Percentiles rank a stretch among this genome's conserved stretches.
Evolutionary conservation across 2,797 vertebrate species (phyloP).

Genomic region (Microctenopoma stevenorrisi): DNA sequence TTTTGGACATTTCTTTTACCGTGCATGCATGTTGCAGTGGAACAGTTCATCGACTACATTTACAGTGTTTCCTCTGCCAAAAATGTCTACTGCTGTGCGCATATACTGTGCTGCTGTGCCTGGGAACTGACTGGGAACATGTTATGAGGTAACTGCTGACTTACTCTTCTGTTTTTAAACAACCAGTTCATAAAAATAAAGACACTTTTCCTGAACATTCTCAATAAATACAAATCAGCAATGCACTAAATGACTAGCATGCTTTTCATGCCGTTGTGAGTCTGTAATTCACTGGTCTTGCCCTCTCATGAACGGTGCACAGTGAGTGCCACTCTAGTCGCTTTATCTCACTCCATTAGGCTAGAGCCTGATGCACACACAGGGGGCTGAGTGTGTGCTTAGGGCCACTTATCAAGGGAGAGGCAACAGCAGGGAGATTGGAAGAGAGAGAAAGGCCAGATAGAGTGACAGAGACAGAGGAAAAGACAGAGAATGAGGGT

Average conservation of each 20-base stretch:
- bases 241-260: constrained; percentile 4
- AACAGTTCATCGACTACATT: constrained; percentile 41
- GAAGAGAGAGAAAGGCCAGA: constrained; percentile 58
- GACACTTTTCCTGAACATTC: not conserved
- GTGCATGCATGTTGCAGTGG: constrained; percentile 16
- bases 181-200: not conserved
- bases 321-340: constrained; percentile 66
- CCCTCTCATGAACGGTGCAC: constrained; percentile 44
- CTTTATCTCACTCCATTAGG: constrained; percentile 83
- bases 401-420: constrained; percentile 75
- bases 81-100: not conserved
- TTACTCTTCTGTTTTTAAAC: no score
- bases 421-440: constrained; percentile 55
- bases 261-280: constrained; percentile 33
- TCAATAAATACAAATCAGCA: constrained; percentile 1
- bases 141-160: no score
- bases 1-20: constrained; percentile 25
- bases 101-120: no score
- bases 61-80: constrained; percentile 1
- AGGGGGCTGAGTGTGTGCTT: constrained; percentile 75
- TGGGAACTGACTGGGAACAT: no score
- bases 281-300: constrained; percentile 34
- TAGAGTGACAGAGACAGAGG: constrained; percentile 48
- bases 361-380: constrained; percentile 74
- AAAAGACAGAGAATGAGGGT: constrained; percentile 40